Evolutionary conservation across 2,113 vertebrate genomes (phyloP).

Genomic region (Sceloporus undulatus): DNA sequence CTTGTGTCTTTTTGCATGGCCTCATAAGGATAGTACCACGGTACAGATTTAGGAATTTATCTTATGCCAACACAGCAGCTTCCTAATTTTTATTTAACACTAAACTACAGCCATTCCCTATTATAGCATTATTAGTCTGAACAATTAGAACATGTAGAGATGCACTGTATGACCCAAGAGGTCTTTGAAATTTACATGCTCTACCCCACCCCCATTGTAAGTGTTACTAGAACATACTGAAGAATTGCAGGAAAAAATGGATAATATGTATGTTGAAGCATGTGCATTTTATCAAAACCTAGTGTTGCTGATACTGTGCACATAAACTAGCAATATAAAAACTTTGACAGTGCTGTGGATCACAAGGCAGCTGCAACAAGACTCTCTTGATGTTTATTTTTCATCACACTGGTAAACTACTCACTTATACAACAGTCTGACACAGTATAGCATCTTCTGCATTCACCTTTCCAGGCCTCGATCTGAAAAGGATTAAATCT

Average conservation of each 20-base stretch:
- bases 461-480: constrained; percentile 51
- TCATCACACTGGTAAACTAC: constrained; percentile 31
- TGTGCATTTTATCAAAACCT: not conserved
- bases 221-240: not conserved
- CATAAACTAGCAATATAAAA: not conserved
- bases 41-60: too few species aligned
- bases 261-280: not conserved
- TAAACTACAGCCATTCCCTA: too few species aligned
- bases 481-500: constrained; percentile 64
- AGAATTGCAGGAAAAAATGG: too few species aligned
- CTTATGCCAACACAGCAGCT: too few species aligned
- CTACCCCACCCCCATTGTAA: not conserved
- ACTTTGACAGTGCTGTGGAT: not conserved
- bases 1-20: too few species aligned
- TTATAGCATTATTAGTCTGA: too few species aligned
- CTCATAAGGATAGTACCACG: too few species aligned
- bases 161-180: not conserved
- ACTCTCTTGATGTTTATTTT: constrained; percentile 43
- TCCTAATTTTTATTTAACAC: too few species aligned
- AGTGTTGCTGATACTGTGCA: not conserved
- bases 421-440: constrained; percentile 40
- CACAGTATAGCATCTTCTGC: constrained; percentile 50
- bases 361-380: constrained; percentile 12
- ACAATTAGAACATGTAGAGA: not conserved
- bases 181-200: not conserved